Percentiles rank a stretch among this genome's conserved stretches.
These are phyloP conservation scores for Nanorana parkeri DNA, from an alignment of 2,113 vertebrate species.

Conservation along the genomic window DNA sequence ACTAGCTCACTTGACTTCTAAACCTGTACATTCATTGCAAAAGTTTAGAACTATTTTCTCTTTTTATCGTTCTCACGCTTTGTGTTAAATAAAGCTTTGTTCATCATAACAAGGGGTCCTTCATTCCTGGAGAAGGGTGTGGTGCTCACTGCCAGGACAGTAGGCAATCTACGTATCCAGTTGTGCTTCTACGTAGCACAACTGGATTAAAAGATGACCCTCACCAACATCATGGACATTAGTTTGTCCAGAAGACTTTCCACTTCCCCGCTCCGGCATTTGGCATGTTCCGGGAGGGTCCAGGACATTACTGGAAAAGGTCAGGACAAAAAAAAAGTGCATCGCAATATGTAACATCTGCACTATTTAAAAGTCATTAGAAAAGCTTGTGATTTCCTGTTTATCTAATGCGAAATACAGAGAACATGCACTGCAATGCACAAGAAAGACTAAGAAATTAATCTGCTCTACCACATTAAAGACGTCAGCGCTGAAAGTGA, in stretches of 20 bases:
- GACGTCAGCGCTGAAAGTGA: not conserved
- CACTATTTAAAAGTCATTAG: slow-evolving; percentile 34
- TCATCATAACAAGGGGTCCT: too few species aligned
- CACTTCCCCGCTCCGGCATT: slow-evolving; percentile 22
- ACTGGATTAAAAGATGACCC: not conserved
- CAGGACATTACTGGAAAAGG: slow-evolving; percentile 39
- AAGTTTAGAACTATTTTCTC: too few species aligned
- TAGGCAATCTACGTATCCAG: too few species aligned
- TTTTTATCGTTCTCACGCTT: too few species aligned
- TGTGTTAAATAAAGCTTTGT: too few species aligned
- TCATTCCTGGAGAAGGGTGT: too few species aligned
- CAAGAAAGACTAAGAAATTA: not conserved
- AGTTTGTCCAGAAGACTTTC: slow-evolving; percentile 10
- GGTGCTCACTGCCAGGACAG: not conserved
- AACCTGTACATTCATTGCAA: too few species aligned
- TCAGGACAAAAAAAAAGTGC: slow-evolving; percentile 17
- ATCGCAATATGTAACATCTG: slow-evolving; percentile 39
- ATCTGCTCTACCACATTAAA: slow-evolving; percentile 36
- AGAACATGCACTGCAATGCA: not conserved
- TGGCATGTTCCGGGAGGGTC: slow-evolving; percentile 25
- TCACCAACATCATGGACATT: not conserved
- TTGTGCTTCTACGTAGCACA: not conserved
- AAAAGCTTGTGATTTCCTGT: slow-evolving; percentile 45
- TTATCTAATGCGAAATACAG: slow-evolving; percentile 34
- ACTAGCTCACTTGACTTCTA: too few species aligned